A percentile compares a stretch with the other conserved stretches of the same genome.
These are phyloP conservation scores for Scomber japonicus DNA, from an alignment of 2,113 vertebrate genomes.

Conservation along the genomic window DNA sequence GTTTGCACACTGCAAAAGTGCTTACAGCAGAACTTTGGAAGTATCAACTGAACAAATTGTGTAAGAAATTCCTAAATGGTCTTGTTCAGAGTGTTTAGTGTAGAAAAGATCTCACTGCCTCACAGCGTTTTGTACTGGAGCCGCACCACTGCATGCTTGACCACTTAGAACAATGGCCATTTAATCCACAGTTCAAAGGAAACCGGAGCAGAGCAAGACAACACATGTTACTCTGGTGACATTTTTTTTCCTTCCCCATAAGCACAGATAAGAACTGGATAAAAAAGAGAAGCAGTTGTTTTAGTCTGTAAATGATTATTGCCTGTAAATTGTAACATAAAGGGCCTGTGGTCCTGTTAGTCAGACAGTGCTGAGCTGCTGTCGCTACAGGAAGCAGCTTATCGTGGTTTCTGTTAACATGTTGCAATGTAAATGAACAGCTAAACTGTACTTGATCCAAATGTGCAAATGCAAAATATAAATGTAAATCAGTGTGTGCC, in stretches of 20 bases:
- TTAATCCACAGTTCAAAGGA: slow-evolving; percentile 51
- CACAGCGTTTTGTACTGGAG: slow-evolving; percentile 30
- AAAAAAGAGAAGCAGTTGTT: slow-evolving; percentile 66
- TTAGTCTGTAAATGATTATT: slow-evolving; percentile 73
- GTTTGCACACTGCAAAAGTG: slow-evolving; percentile 78
- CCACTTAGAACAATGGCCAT: slow-evolving; percentile 62
- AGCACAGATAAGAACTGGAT: slow-evolving; percentile 57
- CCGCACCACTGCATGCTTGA: slow-evolving; percentile 47
- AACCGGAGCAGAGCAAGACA: slow-evolving; percentile 30
- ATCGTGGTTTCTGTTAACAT: slow-evolving; percentile 84
- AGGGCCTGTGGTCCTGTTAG: slow-evolving; percentile 57
- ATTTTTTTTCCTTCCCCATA: slow-evolving; percentile 36
- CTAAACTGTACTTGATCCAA: slow-evolving; percentile 83
- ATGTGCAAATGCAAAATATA: slow-evolving; percentile 83
- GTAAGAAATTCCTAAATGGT: slow-evolving; percentile 76
- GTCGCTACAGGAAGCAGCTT: slow-evolving; percentile 73
- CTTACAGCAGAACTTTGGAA: slow-evolving; percentile 80
- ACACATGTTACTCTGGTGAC: slow-evolving; percentile 51
- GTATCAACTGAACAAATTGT: slow-evolving; percentile 79
- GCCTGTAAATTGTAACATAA: slow-evolving; percentile 69
- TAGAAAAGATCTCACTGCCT: slow-evolving; percentile 42
- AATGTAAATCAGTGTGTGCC: slow-evolving; percentile 79
- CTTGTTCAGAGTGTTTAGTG: slow-evolving; percentile 69
- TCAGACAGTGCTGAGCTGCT: slow-evolving; percentile 61
- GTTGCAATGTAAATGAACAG: slow-evolving; percentile 84